Evolutionary conservation across 1,140 invertebrate genomes (phyloP), one percentile per base, ranked within the genome.

Genomic region (Chelonus insularis): DNA sequence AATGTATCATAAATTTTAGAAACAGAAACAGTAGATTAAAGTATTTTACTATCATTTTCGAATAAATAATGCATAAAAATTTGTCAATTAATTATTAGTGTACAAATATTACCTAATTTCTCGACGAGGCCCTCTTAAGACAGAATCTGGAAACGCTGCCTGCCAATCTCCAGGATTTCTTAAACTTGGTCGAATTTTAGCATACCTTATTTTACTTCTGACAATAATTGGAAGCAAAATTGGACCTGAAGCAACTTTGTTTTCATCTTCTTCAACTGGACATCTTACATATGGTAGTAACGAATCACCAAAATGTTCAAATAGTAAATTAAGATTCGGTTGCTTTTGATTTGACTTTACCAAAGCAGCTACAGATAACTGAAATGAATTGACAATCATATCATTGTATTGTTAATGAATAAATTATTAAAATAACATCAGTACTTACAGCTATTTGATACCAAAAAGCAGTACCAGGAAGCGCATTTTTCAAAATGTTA

Each of bases 51-150:
- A n/a, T n/a, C n/a, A n/a, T n/a, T n/a, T n/a, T n/a, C n/a, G n/a
- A n/a, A n/a, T n/a, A n/a, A n/a, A n/a, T n/a, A n/a, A n/a, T n/a
- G n/a, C n/a, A n/a, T n/a, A n/a, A n/a, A n/a, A n/a, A n/a, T n/a
- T n/a, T n/a, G n/a, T n/a, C n/a, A n/a, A n/a, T n/a, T n/a, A n/a
- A n/a, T n/a, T n/a, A n/a, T n/a, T n/a, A n/a, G n/a, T n/a, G n/a
- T n/a, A n/a, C n/a, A n/a, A n/a, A n/a, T n/a, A n/a, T 29, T 57
- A 62, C 80, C 76, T 77, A 16, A 82, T 82, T 68, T 81, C 79
- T 18, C 71, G 72, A 32, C 79, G 69, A 1, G 80, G 74, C 12
- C 73, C 73, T 48, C 72, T 66, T 7, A 81, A 60, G 8, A 69
- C 76, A 12, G 77, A 80, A 63, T 82, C 76, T 8, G 79, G 75